Evolutionary conservation across 2,113 vertebrate genomes (phyloP), one percentile per base, ranked within the genome.

Genomic region (Xyrauchen texanus): DNA sequence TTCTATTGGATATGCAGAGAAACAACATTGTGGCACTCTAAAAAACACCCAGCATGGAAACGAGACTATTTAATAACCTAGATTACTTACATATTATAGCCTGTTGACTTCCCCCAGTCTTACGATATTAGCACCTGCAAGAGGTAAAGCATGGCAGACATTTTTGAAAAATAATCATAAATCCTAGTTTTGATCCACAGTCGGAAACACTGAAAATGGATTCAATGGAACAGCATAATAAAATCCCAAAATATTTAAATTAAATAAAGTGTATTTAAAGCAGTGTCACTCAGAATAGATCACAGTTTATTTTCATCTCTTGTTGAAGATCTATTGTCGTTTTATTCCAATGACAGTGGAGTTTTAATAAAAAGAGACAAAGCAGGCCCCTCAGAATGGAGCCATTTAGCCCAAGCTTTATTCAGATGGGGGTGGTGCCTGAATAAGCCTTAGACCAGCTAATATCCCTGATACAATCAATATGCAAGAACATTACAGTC

Each of bases 401-500:
- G 81, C 76, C 70, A 79, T 83, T 81, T 73, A 76, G 76, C 80
- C 67, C 65, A 61, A 69, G 76, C 70, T 81, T 81, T 75, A 81
- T 81, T 84, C 77, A 78, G 68, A 21, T 75, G 70, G 57, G 64
- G 70, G 79, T 4, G 70, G 64, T 47, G 76, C 44, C 80, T 84
- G 76, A 81, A 79, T 83, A 85, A 83, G 81, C 81, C 76, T 64
- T 34, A 34, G 21, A 34, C 21, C 21, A 34, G 21, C 21, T 34
- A 34, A 34, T 77, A 83, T 83, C 79, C 77, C 69, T 78, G 80
- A 86, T 80, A 78, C 15, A 81, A 86, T 86, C 82, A 84, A 86
- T 84, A 80, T 78, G 77, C 12, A 15, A 79, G 77, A 84, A 64
- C 61, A 81, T 70, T 57, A 76, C 47, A 66, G 71, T 51, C 45